These are phyloP conservation scores for Eristalis tenax DNA, from an alignment of 2,888 invertebrate species.

Conservation along the genomic window DNA sequence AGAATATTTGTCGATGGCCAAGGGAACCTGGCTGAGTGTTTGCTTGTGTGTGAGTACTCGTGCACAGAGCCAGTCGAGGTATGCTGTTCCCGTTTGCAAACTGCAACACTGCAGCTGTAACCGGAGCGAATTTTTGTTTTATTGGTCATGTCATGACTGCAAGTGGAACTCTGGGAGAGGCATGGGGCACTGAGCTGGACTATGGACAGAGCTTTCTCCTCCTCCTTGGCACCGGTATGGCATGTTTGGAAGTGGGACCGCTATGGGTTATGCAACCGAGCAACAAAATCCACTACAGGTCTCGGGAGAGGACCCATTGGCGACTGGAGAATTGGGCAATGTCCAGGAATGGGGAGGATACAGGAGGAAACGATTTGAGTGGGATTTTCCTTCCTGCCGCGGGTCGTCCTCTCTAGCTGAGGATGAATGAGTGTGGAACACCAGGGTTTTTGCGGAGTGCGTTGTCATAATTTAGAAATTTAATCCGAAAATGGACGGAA, in stretches of 20 bases:
- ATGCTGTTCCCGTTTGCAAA: conserved; percentile 29
- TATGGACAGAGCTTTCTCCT: conserved; percentile 14
- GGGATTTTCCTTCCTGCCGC: not conserved
- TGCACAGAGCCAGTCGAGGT: not conserved
- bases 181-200: conserved; percentile 11
- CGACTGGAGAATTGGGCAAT: conserved; percentile 15
- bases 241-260: not conserved
- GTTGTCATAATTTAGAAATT: not conserved
- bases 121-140: conserved; percentile 23
- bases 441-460: not conserved
- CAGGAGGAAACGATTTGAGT: not conserved
- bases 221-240: not conserved
- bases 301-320: not conserved
- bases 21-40: no score
- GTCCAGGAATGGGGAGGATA: conserved; percentile 1
- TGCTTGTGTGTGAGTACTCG: no score
- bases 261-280: conserved; percentile 20
- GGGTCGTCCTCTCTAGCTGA: not conserved
- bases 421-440: not conserved
- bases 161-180: not conserved
- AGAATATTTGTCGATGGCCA: conserved; percentile 32
- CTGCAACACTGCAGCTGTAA: conserved; percentile 51
- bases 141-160: conserved; percentile 35
- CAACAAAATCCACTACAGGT: not conserved
- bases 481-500: not conserved